These are phyloP conservation scores for Mobula birostris DNA, from an alignment of 2,113 vertebrate species.

Conservation along the genomic window DNA sequence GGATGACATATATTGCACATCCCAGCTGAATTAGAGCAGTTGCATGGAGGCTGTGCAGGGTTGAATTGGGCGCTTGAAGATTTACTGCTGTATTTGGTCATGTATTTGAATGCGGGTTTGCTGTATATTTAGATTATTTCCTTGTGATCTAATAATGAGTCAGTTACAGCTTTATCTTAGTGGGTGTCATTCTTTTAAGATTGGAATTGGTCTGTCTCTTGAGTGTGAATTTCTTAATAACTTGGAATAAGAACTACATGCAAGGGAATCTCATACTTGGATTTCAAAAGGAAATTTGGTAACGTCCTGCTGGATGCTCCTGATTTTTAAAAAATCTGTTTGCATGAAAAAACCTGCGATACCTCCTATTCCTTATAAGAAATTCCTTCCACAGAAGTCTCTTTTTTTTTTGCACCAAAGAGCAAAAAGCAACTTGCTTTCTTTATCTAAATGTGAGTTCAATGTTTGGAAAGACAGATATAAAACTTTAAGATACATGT, in stretches of 20 bases:
- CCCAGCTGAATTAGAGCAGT: not conserved
- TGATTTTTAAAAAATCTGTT: too few relatives aligned
- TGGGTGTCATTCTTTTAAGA: too few relatives aligned
- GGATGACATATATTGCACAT: not conserved
- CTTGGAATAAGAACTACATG: too few relatives aligned
- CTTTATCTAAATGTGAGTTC: too few relatives aligned
- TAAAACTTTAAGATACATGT: too few relatives aligned
- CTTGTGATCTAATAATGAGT: not conserved
- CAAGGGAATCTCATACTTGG: too few relatives aligned
- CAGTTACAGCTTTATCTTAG: not conserved
- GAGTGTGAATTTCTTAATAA: too few relatives aligned
- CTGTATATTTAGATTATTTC: not conserved
- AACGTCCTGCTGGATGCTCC: too few relatives aligned
- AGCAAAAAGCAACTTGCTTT: not conserved
- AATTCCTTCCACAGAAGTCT: not conserved
- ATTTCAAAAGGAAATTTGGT: too few relatives aligned
- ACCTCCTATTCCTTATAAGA: not conserved
- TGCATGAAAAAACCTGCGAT: not conserved
- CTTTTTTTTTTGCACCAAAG: not conserved
- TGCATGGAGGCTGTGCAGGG: not conserved
- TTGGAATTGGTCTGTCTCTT: not conserved
- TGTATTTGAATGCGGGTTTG: not conserved
- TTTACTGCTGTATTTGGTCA: not conserved
- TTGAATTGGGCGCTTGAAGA: not conserved
- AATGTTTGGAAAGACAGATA: too few relatives aligned